Conservation (phyloP, 2,113 vertebrate species). For the Bungarus multicinctus region DNA sequence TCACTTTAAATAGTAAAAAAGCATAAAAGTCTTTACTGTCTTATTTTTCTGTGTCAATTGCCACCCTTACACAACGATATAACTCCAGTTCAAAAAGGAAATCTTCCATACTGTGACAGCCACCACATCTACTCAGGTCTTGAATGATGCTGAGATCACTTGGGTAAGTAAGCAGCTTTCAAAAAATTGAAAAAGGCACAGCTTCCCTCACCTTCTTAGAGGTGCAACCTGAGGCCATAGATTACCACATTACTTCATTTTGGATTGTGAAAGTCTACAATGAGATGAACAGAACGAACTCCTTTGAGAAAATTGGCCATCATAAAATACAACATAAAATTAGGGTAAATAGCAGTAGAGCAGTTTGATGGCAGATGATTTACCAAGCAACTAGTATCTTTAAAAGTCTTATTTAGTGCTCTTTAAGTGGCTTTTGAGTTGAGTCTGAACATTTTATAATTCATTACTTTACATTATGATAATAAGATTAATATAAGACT, state of each 20-base stretch:
- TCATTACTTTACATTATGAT: neutral
- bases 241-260: neutral
- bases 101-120: neutral
- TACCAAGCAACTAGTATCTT: neutral
- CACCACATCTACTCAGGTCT: neutral
- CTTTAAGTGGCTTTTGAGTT: neutral
- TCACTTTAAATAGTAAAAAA: neutral
- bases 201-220: neutral
- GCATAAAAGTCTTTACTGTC: neutral
- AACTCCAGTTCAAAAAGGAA: neutral
- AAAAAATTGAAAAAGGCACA: neutral
- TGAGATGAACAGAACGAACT: neutral
- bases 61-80: neutral
- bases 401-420: neutral
- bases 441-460: neutral
- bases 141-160: neutral
- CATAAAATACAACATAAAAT: neutral
- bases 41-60: neutral
- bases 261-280: fast-evolving
- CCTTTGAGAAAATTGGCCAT: neutral
- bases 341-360: neutral
- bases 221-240: neutral
- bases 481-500: neutral
- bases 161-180: neutral
- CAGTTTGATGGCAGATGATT: neutral